Evolutionary conservation across 2,888 invertebrate genomes (phyloP).

Genomic region (Metopia argyrocephala): DNA sequence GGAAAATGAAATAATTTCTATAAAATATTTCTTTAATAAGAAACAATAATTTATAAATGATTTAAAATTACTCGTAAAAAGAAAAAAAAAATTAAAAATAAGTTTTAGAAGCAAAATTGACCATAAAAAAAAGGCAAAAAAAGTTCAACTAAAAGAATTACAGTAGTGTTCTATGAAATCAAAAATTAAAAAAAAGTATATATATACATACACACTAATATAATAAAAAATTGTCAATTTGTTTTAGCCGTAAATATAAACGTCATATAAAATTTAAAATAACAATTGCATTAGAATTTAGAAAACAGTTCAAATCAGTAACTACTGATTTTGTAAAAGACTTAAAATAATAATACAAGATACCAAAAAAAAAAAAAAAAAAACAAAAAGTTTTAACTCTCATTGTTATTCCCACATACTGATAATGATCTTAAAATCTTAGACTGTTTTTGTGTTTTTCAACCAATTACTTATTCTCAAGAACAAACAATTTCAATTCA

Average conservation of each 20-base stretch:
- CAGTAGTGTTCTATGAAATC: background rate
- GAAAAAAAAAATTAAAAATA: slow-evolving; percentile 1
- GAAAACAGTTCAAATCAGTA: background rate
- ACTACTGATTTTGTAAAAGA: background rate
- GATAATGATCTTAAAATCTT: background rate
- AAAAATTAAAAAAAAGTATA: background rate
- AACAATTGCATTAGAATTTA: background rate
- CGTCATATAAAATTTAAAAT: background rate
- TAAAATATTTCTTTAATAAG: slow-evolving; percentile 5
- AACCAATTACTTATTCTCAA: slow-evolving; percentile 1
- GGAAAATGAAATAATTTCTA: background rate
- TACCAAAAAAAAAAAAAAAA: background rate
- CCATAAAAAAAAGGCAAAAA: background rate
- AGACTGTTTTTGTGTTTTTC: slow-evolving; percentile 34
- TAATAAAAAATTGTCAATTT: background rate
- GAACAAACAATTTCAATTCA: slow-evolving; percentile 23
- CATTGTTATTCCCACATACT: slow-evolving; percentile 11
- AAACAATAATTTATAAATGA: too few species aligned
- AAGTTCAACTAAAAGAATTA: background rate
- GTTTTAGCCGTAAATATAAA: background rate
- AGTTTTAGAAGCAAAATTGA: background rate
- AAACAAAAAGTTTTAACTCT: slow-evolving; percentile 1
- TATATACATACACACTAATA: too few species aligned
- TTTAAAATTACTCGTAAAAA: background rate
- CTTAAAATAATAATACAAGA: too few species aligned